Evolutionary conservation across 2,113 vertebrate species (phyloP).

Genomic region (Zingel zingel): DNA sequence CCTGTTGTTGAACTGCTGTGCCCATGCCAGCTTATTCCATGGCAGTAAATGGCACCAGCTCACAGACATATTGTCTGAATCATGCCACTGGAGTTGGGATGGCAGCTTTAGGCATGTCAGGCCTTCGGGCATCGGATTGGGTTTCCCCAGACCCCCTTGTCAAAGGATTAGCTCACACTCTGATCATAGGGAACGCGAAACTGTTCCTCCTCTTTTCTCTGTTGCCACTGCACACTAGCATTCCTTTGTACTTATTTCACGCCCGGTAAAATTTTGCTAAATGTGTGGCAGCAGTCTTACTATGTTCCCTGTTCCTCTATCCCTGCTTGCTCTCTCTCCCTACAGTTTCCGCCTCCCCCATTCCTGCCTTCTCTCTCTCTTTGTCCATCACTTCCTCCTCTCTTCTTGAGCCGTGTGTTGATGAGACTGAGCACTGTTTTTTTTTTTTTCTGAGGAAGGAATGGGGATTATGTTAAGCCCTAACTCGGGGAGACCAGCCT

Average conservation of each 20-base stretch:
- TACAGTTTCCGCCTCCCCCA: slow-evolving; percentile 36
- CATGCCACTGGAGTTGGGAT: slow-evolving; percentile 73
- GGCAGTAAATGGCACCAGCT: slow-evolving; percentile 65
- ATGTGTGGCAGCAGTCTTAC: slow-evolving; percentile 66
- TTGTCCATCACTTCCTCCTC: slow-evolving; percentile 73
- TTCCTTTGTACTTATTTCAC: slow-evolving; percentile 78
- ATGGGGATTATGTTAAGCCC: slow-evolving; percentile 87
- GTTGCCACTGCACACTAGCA: slow-evolving; percentile 56
- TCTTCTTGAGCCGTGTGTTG: slow-evolving; percentile 79
- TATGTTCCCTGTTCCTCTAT: slow-evolving; percentile 47
- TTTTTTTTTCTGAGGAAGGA: slow-evolving; percentile 78
- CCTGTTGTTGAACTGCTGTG: slow-evolving; percentile 56
- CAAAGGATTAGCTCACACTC: slow-evolving; percentile 82
- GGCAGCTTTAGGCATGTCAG: slow-evolving; percentile 79
- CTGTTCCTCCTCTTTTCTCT: slow-evolving; percentile 67
- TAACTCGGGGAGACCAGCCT: slow-evolving; percentile 83
- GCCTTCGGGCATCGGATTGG: slow-evolving; percentile 76
- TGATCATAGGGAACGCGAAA: slow-evolving; percentile 75
- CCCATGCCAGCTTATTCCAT: slow-evolving; percentile 58
- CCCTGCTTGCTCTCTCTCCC: slow-evolving; percentile 32
- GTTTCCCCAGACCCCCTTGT: slow-evolving; percentile 79
- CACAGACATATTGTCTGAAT: slow-evolving; percentile 74
- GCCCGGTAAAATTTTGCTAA: slow-evolving; percentile 75
- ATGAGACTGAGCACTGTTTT: slow-evolving; percentile 79
- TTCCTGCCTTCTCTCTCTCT: slow-evolving; percentile 49